These are phyloP conservation scores for Phycodurus eques DNA, from an alignment of 2,113 vertebrate genomes.

Conservation along the genomic window DNA sequence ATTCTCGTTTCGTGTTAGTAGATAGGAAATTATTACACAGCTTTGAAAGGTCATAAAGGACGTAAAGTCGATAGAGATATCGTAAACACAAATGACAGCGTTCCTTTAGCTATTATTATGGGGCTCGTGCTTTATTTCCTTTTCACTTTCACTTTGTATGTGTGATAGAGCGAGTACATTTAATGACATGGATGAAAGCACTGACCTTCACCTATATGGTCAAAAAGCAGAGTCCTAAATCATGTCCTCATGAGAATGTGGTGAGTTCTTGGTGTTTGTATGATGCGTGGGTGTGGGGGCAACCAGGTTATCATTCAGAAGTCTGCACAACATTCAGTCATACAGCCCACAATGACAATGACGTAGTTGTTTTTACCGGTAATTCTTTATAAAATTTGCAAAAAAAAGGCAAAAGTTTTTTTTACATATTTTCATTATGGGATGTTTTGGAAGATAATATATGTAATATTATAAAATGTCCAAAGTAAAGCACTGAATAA, in stretches of 20 bases:
- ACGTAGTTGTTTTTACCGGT: too few relatives aligned
- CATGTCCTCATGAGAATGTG: constrained; percentile 23
- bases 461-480: too few relatives aligned
- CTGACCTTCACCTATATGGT: constrained; percentile 52
- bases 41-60: constrained; percentile 24
- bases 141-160: constrained; percentile 17
- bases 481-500: too few relatives aligned
- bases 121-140: constrained; percentile 35
- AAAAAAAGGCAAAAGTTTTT: too few relatives aligned
- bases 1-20: neutral
- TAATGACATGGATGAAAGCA: constrained; percentile 28
- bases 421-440: too few relatives aligned
- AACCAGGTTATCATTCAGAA: neutral
- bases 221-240: constrained; percentile 14
- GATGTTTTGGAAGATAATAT: too few relatives aligned
- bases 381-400: too few relatives aligned
- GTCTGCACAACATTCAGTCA: neutral
- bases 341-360: too few relatives aligned
- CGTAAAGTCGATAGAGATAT: constrained; percentile 15
- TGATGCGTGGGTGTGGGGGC: neutral
- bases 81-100: constrained; percentile 38
- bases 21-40: neutral
- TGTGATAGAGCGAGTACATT: constrained; percentile 45
- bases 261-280: neutral
- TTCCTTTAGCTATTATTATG: constrained; percentile 29